phyloP scores from a whole-genome alignment of 2,888 invertebrate genomes.

The Sicus ferrugineus region DNA sequence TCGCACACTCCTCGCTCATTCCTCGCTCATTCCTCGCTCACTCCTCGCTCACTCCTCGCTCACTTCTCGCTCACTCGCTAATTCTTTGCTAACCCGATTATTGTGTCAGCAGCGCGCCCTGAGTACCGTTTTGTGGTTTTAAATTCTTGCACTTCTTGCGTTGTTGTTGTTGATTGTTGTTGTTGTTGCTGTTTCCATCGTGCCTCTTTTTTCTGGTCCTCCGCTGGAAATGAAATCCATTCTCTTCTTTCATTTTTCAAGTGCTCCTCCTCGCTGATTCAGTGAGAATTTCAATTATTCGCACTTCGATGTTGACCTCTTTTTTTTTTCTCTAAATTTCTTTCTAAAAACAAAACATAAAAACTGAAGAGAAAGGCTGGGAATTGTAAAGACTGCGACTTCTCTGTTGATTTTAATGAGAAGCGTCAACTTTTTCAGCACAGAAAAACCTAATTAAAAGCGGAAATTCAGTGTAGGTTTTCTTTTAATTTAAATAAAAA shows the following conservation, averaged over 20 bases:
- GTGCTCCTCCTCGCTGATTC: background rate
- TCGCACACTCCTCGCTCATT: too few species aligned
- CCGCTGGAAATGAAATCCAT: background rate
- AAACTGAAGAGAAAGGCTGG: background rate
- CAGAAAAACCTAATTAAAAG: too few species aligned
- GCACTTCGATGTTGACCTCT: background rate
- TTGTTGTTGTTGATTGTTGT: too few species aligned
- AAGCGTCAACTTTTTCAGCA: too few species aligned
- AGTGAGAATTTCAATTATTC: background rate
- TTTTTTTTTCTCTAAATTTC: background rate
- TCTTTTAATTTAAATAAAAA: too few species aligned
- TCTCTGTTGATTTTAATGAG: too few species aligned
- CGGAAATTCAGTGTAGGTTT: too few species aligned
- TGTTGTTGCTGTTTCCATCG: background rate
- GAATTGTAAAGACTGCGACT: too few species aligned
- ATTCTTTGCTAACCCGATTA: slow-evolving; percentile 18
- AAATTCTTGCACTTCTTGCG: background rate
- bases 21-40: too few species aligned
- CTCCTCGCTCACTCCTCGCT: too few species aligned
- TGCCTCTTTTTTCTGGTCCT: background rate
- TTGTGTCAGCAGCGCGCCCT: slow-evolving; percentile 11
- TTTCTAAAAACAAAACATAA: background rate
- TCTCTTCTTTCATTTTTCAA: background rate
- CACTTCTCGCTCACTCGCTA: too few species aligned
- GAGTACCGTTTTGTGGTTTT: slow-evolving; percentile 27